These are phyloP conservation scores for Acanthosepion lycidas DNA, from an alignment of 2,888 invertebrate species.

Conservation along the genomic window DNA sequence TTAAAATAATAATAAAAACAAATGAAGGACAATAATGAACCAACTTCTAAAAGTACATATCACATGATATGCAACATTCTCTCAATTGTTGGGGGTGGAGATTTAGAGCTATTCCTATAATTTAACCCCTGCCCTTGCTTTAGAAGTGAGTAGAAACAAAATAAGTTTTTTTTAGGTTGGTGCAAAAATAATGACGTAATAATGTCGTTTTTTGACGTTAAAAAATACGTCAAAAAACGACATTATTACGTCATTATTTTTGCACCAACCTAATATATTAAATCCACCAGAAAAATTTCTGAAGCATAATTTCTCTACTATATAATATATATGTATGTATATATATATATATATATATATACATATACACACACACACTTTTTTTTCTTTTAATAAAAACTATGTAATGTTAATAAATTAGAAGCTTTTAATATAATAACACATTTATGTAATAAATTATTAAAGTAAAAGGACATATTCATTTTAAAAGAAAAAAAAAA, in stretches of 20 bases:
- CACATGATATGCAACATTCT: background rate
- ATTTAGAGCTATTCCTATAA: background rate
- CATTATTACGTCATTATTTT: no score
- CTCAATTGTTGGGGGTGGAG: background rate
- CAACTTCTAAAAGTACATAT: background rate
- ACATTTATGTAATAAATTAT: background rate
- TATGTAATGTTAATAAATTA: background rate
- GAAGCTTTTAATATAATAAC: no score
- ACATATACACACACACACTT: background rate
- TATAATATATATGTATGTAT: background rate
- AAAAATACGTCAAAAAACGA: no score
- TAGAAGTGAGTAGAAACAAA: background rate
- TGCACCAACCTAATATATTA: no score
- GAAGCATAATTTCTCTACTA: background rate
- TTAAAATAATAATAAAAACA: background rate
- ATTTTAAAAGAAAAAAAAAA: background rate
- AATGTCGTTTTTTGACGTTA: no score
- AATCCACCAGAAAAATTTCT: background rate
- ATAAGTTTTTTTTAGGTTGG: no score
- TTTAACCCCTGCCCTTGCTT: background rate
- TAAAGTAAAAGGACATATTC: background rate
- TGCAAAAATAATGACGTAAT: no score
- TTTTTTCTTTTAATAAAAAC: background rate
- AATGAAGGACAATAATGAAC: conserved; percentile 33
- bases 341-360: background rate